Conservation (phyloP, 2,113 vertebrate genomes). For the Lophochroa leadbeateri region DNA sequence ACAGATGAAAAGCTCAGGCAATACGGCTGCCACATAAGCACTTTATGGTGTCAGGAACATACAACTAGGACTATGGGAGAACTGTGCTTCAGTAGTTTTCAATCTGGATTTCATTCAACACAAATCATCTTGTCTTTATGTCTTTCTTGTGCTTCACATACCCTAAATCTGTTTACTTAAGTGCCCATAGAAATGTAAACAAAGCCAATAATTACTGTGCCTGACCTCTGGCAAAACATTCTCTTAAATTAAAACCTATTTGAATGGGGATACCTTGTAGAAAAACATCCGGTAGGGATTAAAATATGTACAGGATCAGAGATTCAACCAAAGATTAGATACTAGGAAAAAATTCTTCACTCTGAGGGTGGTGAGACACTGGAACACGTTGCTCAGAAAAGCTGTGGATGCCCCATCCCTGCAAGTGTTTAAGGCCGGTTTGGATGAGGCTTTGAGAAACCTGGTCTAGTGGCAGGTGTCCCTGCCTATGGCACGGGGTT, state of each 20-base stretch:
- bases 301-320: background rate
- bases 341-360: background rate
- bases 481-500: too few relatives aligned
- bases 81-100: conserved; percentile 11
- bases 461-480: background rate
- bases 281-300: background rate
- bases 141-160: background rate
- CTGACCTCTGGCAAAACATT: background rate
- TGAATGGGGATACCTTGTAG: background rate
- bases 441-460: background rate
- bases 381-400: background rate
- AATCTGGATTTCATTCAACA: background rate
- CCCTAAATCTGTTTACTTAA: background rate
- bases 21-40: conserved; percentile 32
- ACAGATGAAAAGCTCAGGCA: conserved; percentile 38
- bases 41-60: conserved; percentile 23
- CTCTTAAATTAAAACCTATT: background rate
- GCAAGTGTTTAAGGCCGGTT: background rate
- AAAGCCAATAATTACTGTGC: background rate
- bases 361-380: background rate
- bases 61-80: conserved; percentile 15
- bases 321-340: background rate
- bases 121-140: background rate
- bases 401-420: background rate
- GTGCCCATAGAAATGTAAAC: background rate